phyloP scores from a whole-genome alignment of 1,140 invertebrate genomes.

The Carcinoscorpius rotundicauda region DNA sequence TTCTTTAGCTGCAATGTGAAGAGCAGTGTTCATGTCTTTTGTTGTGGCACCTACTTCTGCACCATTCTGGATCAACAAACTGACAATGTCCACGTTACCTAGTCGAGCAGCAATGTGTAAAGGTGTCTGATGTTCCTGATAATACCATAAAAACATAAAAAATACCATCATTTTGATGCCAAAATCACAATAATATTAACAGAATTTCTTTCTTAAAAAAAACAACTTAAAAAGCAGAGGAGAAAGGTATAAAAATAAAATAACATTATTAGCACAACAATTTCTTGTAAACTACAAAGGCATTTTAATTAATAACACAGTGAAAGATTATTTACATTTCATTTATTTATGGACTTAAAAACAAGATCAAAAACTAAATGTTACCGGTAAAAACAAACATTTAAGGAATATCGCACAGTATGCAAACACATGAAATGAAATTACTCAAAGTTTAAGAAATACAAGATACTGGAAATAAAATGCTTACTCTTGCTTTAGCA shows the following conservation, averaged over 20 bases:
- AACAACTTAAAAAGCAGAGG: neutral
- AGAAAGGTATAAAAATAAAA: neutral
- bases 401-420: too few species aligned
- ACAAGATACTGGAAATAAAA: neutral
- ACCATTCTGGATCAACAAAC: conserved; percentile 81
- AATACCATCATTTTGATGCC: neutral
- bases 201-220: conserved; percentile 2
- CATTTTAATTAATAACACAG: too few species aligned
- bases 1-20: conserved; percentile 98
- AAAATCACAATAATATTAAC: neutral
- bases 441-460: neutral
- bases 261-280: neutral
- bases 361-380: too few species aligned
- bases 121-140: conserved; percentile 85
- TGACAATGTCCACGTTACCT: conserved; percentile 91
- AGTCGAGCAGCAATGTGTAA: conserved; percentile 89
- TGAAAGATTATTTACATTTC: too few species aligned
- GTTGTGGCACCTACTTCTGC: conserved; percentile 78
- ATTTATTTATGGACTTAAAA: too few species aligned
- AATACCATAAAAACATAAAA: conserved; percentile 22
- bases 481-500: conserved; percentile 70
- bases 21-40: conserved; percentile 91
- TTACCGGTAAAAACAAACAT: too few species aligned
- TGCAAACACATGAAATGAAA: too few species aligned
- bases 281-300: too few species aligned